These are phyloP conservation scores for Myripristis murdjan DNA, from an alignment of 2,797 vertebrate species.

Conservation along the genomic window DNA sequence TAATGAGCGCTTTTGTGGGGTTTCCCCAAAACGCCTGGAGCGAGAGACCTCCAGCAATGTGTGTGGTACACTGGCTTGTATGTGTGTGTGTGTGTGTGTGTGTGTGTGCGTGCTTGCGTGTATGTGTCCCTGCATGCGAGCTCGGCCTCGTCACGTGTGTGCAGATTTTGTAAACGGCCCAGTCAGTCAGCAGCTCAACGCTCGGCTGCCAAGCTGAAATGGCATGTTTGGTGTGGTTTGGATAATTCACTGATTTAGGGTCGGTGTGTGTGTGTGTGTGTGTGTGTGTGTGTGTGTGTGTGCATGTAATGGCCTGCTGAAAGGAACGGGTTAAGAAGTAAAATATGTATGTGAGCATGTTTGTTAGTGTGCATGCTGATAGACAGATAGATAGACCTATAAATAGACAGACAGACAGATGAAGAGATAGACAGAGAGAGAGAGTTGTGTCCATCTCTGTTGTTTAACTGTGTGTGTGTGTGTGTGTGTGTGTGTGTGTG, in stretches of 20 bases:
- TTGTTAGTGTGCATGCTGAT: neutral
- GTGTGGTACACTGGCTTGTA: conserved; percentile 2
- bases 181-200: conserved; percentile 56
- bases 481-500: conserved; percentile 54
- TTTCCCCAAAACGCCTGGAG: neutral
- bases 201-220: conserved; percentile 71
- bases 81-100: conserved; percentile 11
- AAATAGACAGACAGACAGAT: neutral
- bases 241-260: conserved; percentile 76
- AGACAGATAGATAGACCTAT: neutral
- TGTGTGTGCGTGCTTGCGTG: neutral
- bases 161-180: conserved; percentile 65
- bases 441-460: conserved; percentile 31
- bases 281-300: conserved; percentile 6
- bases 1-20: conserved; percentile 6
- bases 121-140: conserved; percentile 1
- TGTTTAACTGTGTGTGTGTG: conserved; percentile 41
- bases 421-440: neutral
- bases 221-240: conserved; percentile 68
- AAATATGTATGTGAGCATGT: conserved; percentile 1
- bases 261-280: conserved; percentile 5
- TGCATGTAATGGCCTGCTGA: conserved; percentile 4
- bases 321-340: conserved; percentile 8
- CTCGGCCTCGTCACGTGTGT: neutral
- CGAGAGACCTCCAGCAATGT: conserved; percentile 2